Percentiles rank a stretch among this genome's conserved stretches.
phyloP scores from a whole-genome alignment of 1,140 invertebrate genomes.

The Sarcophaga bullata region DNA sequence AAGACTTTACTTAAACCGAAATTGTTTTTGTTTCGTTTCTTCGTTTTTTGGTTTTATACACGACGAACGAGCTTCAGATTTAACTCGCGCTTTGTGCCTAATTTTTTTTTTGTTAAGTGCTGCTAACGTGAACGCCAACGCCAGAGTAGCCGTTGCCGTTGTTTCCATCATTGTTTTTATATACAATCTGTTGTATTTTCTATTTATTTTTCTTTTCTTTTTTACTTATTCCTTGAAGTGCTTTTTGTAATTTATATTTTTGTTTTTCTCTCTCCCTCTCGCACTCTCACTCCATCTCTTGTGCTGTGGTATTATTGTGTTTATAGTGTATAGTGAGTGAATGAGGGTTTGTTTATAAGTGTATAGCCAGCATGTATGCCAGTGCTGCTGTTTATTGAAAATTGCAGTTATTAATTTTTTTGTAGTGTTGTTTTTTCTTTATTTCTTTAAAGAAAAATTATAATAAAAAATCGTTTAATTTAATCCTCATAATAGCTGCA shows the following conservation, averaged over 20 bases:
- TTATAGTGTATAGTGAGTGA: neutral
- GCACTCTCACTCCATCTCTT: neutral
- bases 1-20: neutral
- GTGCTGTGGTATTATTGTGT: too few relatives aligned
- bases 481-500: neutral
- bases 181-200: conserved; percentile 7
- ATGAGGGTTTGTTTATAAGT: neutral
- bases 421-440: neutral
- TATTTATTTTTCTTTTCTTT: neutral
- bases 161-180: neutral
- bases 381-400: neutral
- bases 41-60: neutral
- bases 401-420: neutral
- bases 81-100: conserved; percentile 22
- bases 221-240: neutral
- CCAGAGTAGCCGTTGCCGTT: neutral
- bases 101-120: neutral
- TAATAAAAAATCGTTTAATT: neutral
- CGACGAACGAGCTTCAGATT: neutral
- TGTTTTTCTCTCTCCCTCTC: neutral
- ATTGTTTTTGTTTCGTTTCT: neutral
- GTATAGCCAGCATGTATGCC: too few relatives aligned
- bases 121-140: neutral
- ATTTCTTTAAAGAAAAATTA: neutral
- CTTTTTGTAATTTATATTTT: neutral